These are phyloP conservation scores for Penaeus japonicus DNA, from an alignment of 1,140 invertebrate species.

Conservation along the genomic window DNA sequence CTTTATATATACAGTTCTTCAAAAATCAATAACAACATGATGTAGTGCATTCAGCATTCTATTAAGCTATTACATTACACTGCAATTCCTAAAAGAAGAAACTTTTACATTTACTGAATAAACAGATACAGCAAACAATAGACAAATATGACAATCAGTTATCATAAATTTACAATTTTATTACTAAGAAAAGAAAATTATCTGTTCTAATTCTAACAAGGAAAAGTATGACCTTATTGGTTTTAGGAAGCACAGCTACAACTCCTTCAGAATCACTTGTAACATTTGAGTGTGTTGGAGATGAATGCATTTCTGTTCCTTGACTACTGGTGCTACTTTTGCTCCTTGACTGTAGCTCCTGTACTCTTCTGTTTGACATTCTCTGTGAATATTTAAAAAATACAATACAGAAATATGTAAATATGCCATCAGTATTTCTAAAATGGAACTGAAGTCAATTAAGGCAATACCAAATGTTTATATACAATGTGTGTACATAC, in stretches of 20 bases:
- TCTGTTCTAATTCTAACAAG: background rate
- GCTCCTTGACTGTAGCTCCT: background rate
- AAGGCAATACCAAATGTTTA: too few relatives aligned
- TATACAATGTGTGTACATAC: too few relatives aligned
- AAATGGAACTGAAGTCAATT: too few relatives aligned
- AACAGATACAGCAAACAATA: too few relatives aligned
- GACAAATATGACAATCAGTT: too few relatives aligned
- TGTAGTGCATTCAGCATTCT: too few relatives aligned
- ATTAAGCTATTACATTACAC: too few relatives aligned
- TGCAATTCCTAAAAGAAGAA: too few relatives aligned
- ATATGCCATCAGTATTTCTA: background rate
- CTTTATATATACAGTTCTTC: too few relatives aligned
- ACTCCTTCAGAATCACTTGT: constrained; percentile 44
- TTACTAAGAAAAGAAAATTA: background rate
- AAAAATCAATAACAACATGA: too few relatives aligned
- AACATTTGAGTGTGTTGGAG: background rate
- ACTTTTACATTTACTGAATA: too few relatives aligned
- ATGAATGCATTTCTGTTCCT: background rate
- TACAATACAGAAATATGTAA: background rate
- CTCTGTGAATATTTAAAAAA: background rate
- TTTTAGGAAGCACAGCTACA: constrained; percentile 26
- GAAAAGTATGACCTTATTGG: background rate
- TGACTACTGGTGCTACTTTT: background rate
- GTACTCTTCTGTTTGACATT: background rate
- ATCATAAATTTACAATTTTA: background rate